Base-by-base conservation (phyloP, 2,888 invertebrate genomes). In the Danaus chrysippus region DNA sequence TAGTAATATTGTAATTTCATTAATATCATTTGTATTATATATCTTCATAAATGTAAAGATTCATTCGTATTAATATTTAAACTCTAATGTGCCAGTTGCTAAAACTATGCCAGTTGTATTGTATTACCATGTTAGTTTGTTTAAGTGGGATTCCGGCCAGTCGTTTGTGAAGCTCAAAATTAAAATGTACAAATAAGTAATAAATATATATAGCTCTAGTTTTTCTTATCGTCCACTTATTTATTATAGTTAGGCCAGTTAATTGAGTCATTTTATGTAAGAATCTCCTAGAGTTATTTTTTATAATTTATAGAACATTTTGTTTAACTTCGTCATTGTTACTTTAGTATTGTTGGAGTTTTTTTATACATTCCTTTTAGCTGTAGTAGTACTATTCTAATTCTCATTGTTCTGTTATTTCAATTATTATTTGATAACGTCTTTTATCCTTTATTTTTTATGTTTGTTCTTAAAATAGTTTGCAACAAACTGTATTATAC, bases 241-340 rank as follows among this genome's bases (percentile, higher is more conserved):
- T 90, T 90, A 89, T 90, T 90, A 73, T 87, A 87, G 84, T 74
- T 82, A 89, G 86, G 87, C 87, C 87, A 87, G 87, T 88, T 86
- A 78, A 82, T 82, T 87, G 84, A 90, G 90, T 90, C 89, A 89
- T 84, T 83, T 79, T 79, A 67, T 60, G 65, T 75, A 69, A 69
- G 71, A 70, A 70, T 56, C 64, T 68, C 70, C 12, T 77, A 77
- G 71, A 55, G 66, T 76, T 74, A 74, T 78, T 64, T 76, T 78
- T 76, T 76, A 71, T 78, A 77, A 72, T 70, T 68, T 71, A 70
- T 76, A 73, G 73, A 76, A 73, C 59, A 58, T 72, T 67, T 66
- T 68, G 64, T 67, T 84, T 85, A 82, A 60, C 49, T 65, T 62
- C 65, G 77, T 84, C 84, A 83, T 87, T 88, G 79, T 81, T 84